phyloP scores from a whole-genome alignment of 2,888 invertebrate species.

The Polia nebulosa region DNA sequence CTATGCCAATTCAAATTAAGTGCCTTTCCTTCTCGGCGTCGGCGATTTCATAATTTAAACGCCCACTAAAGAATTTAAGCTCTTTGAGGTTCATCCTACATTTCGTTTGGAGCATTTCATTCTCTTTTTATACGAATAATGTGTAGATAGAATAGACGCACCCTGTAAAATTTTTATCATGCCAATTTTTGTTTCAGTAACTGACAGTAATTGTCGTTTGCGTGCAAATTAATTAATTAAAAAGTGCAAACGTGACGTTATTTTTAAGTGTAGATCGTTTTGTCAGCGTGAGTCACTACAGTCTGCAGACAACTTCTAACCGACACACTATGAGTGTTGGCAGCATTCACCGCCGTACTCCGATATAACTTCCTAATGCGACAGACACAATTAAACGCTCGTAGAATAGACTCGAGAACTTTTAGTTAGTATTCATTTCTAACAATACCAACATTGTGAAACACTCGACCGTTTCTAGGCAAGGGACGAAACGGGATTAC shows the following conservation, averaged over 20 bases:
- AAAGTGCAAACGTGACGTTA: slow-evolving; percentile 32
- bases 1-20: slow-evolving; percentile 58
- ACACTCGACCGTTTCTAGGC: slow-evolving; percentile 3
- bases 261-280: slow-evolving; percentile 58
- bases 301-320: slow-evolving; percentile 63
- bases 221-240: slow-evolving; percentile 50
- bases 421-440: slow-evolving; percentile 43
- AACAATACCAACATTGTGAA: slow-evolving; percentile 13
- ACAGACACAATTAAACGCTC: slow-evolving; percentile 66
- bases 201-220: slow-evolving; percentile 16
- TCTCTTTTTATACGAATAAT: slow-evolving; percentile 22
- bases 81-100: slow-evolving; percentile 31
- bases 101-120: slow-evolving; percentile 37
- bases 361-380: slow-evolving; percentile 71
- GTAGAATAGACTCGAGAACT: slow-evolving; percentile 52
- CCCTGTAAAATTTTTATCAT: neutral
- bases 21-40: slow-evolving; percentile 55
- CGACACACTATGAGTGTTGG: slow-evolving; percentile 69
- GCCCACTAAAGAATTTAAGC: slow-evolving; percentile 53
- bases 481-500: neutral
- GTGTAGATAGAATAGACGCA: slow-evolving; percentile 1
- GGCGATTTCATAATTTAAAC: slow-evolving; percentile 63
- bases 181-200: slow-evolving; percentile 15
- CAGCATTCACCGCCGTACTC: slow-evolving; percentile 69
- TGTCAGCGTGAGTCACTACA: slow-evolving; percentile 57